Percentiles rank a stretch among this genome's conserved stretches.
Evolutionary conservation across 2,113 vertebrate genomes (phyloP).

Genomic region (Hemiprocne comata): DNA sequence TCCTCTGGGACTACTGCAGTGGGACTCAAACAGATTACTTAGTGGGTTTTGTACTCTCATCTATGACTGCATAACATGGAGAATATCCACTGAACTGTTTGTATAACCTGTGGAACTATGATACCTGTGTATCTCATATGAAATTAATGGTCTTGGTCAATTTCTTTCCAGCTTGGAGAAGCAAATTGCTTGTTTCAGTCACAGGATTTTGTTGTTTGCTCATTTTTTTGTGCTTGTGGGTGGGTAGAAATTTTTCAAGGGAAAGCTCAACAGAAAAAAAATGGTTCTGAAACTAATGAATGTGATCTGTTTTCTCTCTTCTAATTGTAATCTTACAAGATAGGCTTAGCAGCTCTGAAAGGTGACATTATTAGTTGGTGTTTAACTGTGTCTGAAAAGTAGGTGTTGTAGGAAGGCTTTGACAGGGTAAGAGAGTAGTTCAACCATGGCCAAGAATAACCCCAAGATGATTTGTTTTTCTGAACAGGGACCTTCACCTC

Average conservation of each 20-base stretch:
- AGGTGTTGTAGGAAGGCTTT: background rate
- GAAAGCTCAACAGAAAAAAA: background rate
- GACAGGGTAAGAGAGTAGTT: background rate
- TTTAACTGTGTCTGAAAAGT: background rate
- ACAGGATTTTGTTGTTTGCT: background rate
- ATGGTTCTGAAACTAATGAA: background rate
- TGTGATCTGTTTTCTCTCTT: background rate
- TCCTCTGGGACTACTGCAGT: background rate
- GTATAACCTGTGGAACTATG: background rate
- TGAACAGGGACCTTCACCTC: background rate
- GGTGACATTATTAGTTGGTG: background rate
- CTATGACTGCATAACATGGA: background rate
- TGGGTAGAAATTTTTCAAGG: background rate
- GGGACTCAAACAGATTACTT: background rate
- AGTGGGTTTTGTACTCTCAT: background rate
- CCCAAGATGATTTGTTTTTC: background rate
- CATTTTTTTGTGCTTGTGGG: background rate
- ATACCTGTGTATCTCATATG: background rate
- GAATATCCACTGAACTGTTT: background rate
- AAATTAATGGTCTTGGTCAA: background rate
- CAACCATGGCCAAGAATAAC: background rate
- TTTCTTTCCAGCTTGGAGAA: background rate
- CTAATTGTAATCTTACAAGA: background rate
- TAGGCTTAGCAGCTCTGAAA: background rate
- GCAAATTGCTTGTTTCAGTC: background rate